phyloP scores from a whole-genome alignment of 2,888 invertebrate genomes.

The Macrosiphum euphorbiae region DNA sequence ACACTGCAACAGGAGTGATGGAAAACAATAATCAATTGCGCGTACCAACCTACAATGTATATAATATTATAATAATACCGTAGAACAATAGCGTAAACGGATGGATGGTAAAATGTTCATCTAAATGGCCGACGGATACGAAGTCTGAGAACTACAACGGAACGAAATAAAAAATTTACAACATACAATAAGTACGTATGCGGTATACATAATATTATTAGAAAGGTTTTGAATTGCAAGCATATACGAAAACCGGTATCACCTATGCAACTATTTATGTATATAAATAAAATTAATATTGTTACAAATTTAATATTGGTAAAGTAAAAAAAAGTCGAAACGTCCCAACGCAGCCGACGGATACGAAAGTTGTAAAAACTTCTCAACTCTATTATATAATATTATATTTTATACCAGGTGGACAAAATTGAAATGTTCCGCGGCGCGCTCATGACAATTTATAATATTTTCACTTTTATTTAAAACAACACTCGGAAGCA shows the following conservation, averaged over 20 bases:
- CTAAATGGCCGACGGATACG: neutral
- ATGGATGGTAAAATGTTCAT: neutral
- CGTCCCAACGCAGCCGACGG: neutral
- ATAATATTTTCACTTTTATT: neutral
- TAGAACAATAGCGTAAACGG: neutral
- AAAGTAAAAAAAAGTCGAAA: too few relatives aligned
- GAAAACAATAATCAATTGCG: conserved; percentile 2
- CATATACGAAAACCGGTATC: neutral
- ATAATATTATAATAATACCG: neutral
- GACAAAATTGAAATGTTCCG: neutral
- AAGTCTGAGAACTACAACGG: neutral
- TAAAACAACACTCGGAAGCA: neutral
- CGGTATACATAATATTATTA: neutral
- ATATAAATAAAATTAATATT: neutral
- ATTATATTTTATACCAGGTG: neutral
- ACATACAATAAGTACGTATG: neutral
- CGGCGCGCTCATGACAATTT: neutral
- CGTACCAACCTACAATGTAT: neutral
- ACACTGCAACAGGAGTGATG: neutral
- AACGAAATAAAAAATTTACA: neutral
- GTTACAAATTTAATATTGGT: neutral
- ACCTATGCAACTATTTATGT: neutral
- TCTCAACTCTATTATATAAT: neutral
- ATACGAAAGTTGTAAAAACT: neutral
- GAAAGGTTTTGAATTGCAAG: neutral